Evolutionary conservation across 2,888 invertebrate genomes (phyloP).

Genomic region (Mesorhabditis spiculigera): DNA sequence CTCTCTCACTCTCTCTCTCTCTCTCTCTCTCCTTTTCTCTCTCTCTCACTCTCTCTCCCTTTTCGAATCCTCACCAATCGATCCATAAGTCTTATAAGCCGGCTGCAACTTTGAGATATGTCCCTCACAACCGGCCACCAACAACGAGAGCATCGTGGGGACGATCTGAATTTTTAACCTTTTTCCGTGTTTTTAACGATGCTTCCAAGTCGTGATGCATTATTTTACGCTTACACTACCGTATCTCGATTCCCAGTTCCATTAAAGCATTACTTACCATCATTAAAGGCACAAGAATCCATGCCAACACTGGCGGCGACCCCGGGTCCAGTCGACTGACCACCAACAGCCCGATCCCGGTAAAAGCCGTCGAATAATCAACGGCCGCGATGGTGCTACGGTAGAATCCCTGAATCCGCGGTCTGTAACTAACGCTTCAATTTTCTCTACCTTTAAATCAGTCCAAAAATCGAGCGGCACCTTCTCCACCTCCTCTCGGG

Average conservation of each 20-base stretch:
- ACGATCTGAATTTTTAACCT: conserved; percentile 20
- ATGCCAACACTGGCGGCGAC: conserved; percentile 26
- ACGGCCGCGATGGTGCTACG: conserved; percentile 33
- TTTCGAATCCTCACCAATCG: conserved; percentile 19
- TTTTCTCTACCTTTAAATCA: conserved; percentile 28
- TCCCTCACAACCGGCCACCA: conserved; percentile 38
- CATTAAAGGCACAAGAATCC: conserved; percentile 23
- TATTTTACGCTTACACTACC: background rate
- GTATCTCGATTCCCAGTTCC: background rate
- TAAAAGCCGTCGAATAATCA: conserved; percentile 40
- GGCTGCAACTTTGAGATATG: conserved; percentile 34
- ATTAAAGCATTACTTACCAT: conserved; percentile 17
- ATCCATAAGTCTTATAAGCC: conserved; percentile 28
- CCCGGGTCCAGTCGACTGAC: conserved; percentile 30
- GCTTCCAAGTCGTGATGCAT: background rate
- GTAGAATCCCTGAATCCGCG: conserved; percentile 26
- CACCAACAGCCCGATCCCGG: conserved; percentile 33
- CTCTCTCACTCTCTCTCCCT: background rate
- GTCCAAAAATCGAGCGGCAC: conserved; percentile 37
- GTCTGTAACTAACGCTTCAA: too few relatives aligned
- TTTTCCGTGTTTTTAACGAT: background rate
- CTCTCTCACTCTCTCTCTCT: background rate
- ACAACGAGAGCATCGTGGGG: conserved; percentile 27
- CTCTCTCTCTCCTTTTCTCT: background rate
- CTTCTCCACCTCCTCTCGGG: conserved; percentile 16